These are phyloP conservation scores for Glossophaga mutica DNA, from an alignment of 2,797 vertebrate genomes.

Conservation along the genomic window DNA sequence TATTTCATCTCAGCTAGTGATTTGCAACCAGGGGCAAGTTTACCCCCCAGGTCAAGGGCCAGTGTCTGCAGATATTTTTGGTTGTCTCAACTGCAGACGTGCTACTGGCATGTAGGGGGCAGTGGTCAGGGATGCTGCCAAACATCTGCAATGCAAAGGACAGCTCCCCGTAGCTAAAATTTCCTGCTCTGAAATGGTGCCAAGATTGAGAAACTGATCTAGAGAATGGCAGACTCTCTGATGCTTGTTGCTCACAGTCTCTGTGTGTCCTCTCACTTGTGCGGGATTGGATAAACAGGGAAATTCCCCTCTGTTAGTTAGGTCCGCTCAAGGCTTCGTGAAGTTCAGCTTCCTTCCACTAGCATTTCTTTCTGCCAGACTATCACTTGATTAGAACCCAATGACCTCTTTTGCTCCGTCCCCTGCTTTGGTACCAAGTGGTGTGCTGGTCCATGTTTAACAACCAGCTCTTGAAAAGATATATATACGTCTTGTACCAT, in stretches of 20 bases:
- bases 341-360: background rate
- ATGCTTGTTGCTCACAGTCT: background rate
- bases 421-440: background rate
- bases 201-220: background rate
- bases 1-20: background rate
- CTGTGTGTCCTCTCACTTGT: background rate
- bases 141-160: background rate
- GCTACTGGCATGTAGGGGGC: background rate
- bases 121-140: background rate
- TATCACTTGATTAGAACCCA: background rate
- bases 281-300: background rate
- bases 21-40: background rate
- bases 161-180: background rate
- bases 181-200: background rate
- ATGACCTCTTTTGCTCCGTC: background rate
- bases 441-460: background rate
- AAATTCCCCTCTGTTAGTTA: background rate
- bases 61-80: background rate
- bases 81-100: background rate
- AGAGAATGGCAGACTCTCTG: background rate
- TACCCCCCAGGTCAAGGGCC: background rate
- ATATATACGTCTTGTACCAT: too few relatives aligned
- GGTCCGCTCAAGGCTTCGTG: background rate
- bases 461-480: background rate
- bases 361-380: background rate